phyloP scores from a whole-genome alignment of 2,113 vertebrate genomes.

The Thunnus thynnus region DNA sequence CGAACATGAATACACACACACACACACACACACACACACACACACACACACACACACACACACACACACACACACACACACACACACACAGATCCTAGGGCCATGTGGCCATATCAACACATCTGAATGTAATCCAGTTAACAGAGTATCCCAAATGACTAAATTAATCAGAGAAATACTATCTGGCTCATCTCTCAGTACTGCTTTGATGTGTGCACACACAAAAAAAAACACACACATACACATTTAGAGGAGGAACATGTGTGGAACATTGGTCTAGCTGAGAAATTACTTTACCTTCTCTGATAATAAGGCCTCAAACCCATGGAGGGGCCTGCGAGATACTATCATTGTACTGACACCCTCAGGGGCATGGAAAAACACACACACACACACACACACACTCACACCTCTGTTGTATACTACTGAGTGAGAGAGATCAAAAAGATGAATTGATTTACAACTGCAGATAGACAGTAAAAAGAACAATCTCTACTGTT shows the following conservation, averaged over 20 bases:
- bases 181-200: constrained; percentile 77
- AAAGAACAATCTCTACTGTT: constrained; percentile 49
- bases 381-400: constrained; percentile 43
- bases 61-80: constrained; percentile 52
- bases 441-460: constrained; percentile 78
- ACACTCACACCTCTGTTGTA: constrained; percentile 28
- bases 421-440: constrained; percentile 59
- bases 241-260: constrained; percentile 63
- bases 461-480: constrained; percentile 60
- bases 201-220: constrained; percentile 76
- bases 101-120: constrained; percentile 80
- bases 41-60: constrained; percentile 53
- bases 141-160: constrained; percentile 85
- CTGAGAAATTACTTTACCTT: constrained; percentile 78
- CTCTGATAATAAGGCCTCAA: constrained; percentile 78
- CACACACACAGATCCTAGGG: constrained; percentile 68
- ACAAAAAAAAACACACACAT: constrained; percentile 28
- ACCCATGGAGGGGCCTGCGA: constrained; percentile 73
- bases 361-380: constrained; percentile 46
- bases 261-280: constrained; percentile 72
- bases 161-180: constrained; percentile 84
- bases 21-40: constrained; percentile 48
- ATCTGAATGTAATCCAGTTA: constrained; percentile 85
- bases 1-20: constrained; percentile 29
- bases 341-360: constrained; percentile 73